phyloP scores from a whole-genome alignment of 2,797 vertebrate genomes.

The Alauda arvensis region DNA sequence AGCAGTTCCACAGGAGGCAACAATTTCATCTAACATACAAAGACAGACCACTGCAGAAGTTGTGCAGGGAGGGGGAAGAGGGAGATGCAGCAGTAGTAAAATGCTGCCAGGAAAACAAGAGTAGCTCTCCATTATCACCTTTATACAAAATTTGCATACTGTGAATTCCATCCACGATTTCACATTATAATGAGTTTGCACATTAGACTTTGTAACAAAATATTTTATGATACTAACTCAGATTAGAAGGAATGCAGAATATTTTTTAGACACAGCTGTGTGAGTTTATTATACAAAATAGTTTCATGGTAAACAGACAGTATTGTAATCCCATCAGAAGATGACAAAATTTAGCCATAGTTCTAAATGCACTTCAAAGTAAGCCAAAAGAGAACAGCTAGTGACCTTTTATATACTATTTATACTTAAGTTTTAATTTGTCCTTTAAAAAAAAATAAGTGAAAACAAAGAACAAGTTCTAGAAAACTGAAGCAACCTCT shows the following conservation, averaged over 20 bases:
- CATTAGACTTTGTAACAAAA: constrained; percentile 77
- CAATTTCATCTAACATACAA: constrained; percentile 16
- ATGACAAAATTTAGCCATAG: constrained; percentile 81
- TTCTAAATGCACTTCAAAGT: constrained; percentile 83
- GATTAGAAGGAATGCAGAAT: constrained; percentile 81
- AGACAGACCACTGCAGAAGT: constrained; percentile 11
- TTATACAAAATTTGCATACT: constrained; percentile 75
- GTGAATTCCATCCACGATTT: constrained; percentile 71
- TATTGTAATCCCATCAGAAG: constrained; percentile 82
- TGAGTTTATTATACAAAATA: constrained; percentile 76
- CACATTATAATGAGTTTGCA: constrained; percentile 75
- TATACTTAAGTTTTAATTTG: constrained; percentile 87
- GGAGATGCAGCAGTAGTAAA: constrained; percentile 38
- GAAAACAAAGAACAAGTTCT: constrained; percentile 82
- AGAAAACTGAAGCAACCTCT: constrained; percentile 92
- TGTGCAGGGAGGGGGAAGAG: neutral
- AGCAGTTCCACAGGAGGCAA: constrained; percentile 25
- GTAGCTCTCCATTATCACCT: constrained; percentile 75
- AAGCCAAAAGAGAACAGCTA: constrained; percentile 84
- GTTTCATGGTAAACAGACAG: constrained; percentile 81
- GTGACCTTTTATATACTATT: constrained; percentile 85
- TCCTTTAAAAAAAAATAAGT: constrained; percentile 89
- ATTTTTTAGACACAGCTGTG: constrained; percentile 78
- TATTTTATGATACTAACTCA: constrained; percentile 78
- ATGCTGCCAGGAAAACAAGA: constrained; percentile 51